These are phyloP conservation scores for Ochotona curzoniae DNA, from an alignment of 2,113 vertebrate genomes.

Conservation along the genomic window DNA sequence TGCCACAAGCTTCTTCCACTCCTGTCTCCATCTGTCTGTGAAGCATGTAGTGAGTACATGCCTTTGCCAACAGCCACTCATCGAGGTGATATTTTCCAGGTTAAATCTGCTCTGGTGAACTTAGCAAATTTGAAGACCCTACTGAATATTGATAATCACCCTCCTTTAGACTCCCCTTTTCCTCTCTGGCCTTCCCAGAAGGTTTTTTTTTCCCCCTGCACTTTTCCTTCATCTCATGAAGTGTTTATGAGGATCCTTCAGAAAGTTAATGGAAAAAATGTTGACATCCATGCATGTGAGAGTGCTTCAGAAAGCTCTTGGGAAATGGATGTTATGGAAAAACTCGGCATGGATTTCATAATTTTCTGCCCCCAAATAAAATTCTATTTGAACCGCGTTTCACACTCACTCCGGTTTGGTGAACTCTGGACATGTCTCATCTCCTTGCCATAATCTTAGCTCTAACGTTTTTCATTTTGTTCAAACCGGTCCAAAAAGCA, in stretches of 20 bases:
- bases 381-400: no score
- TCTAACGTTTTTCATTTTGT: conserved; percentile 40
- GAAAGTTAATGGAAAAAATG: no score
- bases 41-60: conserved; percentile 31
- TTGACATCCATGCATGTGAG: no score
- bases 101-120: conserved; percentile 57
- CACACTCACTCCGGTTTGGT: background rate
- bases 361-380: no score
- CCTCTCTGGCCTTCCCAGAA: background rate
- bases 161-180: conserved; percentile 23
- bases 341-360: no score
- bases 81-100: conserved; percentile 28
- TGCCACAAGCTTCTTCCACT: background rate
- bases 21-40: conserved; percentile 38
- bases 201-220: background rate
- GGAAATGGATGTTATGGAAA: no score
- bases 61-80: conserved; percentile 41
- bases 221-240: background rate
- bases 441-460: conserved; percentile 34
- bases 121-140: conserved; percentile 37
- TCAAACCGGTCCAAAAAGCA: conserved; percentile 33
- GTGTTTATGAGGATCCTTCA: background rate
- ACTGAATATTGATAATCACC: conserved; percentile 11
- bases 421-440: conserved; percentile 2
- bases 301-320: no score